These are phyloP conservation scores for Sebastes nivosus DNA, from an alignment of 2,797 vertebrate species.

Conservation along the genomic window DNA sequence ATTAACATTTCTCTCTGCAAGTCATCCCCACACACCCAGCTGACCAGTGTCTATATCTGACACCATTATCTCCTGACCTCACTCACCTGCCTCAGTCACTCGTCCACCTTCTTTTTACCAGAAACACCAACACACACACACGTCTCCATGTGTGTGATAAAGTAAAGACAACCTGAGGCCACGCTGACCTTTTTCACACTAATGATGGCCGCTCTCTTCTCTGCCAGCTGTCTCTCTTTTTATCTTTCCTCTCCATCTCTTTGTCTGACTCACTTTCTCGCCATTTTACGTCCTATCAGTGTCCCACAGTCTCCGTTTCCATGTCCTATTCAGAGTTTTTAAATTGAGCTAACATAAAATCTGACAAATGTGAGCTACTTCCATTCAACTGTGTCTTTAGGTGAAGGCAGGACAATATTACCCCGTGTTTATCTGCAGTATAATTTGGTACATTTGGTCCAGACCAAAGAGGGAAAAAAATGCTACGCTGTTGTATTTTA, in stretches of 20 bases:
- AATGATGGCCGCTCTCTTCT: constrained; percentile 25
- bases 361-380: background rate
- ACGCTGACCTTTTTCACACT: constrained; percentile 29
- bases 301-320: background rate
- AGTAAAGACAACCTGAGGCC: background rate
- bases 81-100: background rate
- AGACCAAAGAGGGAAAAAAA: no score
- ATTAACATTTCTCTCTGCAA: background rate
- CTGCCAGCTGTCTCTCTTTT: background rate
- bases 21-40: background rate
- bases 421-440: background rate
- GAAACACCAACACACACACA: background rate
- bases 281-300: background rate
- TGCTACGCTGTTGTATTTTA: no score
- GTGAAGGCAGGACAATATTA: background rate
- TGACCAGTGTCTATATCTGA: background rate
- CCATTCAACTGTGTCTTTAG: background rate
- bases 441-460: no score
- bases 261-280: background rate
- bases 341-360: background rate
- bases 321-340: background rate
- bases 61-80: constrained; percentile 11
- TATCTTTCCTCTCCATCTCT: background rate
- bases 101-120: background rate
- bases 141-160: background rate